Conservation (phyloP, 2,888 invertebrate species). For the Eristalis pertinax region DNA sequence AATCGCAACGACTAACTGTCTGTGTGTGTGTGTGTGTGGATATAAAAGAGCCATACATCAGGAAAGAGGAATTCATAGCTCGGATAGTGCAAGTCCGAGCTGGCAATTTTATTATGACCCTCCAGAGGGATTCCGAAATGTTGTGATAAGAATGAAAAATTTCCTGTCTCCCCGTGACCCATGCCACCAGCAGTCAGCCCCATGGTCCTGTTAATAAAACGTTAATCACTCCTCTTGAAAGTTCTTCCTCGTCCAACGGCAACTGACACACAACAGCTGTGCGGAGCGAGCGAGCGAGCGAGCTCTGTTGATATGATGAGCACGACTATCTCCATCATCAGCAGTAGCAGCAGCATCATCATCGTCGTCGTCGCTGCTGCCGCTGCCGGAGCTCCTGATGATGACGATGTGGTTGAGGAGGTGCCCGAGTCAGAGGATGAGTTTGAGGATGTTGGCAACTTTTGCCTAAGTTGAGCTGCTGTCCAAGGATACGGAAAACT, state of each 20-base stretch:
- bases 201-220: slow-evolving; percentile 57
- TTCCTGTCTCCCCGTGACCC: slow-evolving; percentile 5
- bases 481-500: slow-evolving; percentile 54
- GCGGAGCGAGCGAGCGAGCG: not conserved
- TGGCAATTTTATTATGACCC: slow-evolving; percentile 52
- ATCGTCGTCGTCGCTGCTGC: slow-evolving; percentile 13
- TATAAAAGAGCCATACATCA: slow-evolving; percentile 43
- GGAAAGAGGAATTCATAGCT: slow-evolving; percentile 34
- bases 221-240: slow-evolving; percentile 69
- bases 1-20: too few species aligned
- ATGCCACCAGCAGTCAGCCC: not conserved
- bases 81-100: slow-evolving; percentile 37
- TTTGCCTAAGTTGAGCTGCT: slow-evolving; percentile 56
- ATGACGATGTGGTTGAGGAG: slow-evolving; percentile 17
- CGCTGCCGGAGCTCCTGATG: slow-evolving; percentile 5
- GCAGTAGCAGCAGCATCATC: not conserved
- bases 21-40: slow-evolving; percentile 15
- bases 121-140: slow-evolving; percentile 52
- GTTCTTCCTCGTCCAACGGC: slow-evolving; percentile 48
- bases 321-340: slow-evolving; percentile 7
- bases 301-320: slow-evolving; percentile 26
- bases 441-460: slow-evolving; percentile 48
- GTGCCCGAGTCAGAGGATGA: slow-evolving; percentile 15
- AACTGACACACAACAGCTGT: slow-evolving; percentile 36
- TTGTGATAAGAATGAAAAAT: slow-evolving; percentile 69